Conservation (phyloP, 2,113 vertebrate species). For the Chloropsis hardwickii region DNA sequence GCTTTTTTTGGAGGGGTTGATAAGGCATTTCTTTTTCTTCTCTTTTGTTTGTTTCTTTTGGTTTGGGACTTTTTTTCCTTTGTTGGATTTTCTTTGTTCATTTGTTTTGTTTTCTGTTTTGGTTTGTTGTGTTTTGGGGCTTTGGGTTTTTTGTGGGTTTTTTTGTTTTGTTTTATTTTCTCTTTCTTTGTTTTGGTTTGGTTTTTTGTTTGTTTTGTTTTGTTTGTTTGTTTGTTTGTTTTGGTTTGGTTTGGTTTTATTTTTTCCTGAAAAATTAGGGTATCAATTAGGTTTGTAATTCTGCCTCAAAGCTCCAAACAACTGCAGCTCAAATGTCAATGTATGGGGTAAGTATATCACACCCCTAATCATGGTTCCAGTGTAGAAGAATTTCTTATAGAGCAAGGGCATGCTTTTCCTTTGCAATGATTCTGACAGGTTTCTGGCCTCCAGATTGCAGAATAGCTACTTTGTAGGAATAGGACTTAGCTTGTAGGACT, state of each 20-base stretch:
- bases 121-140: background rate
- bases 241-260: background rate
- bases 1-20: fast-evolving
- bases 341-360: background rate
- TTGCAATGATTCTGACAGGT: too few relatives aligned
- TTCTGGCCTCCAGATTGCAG: too few relatives aligned
- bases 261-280: background rate
- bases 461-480: too few relatives aligned
- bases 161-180: background rate
- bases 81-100: background rate
- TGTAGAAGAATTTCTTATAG: too few relatives aligned
- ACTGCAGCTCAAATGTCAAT: background rate
- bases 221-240: too few relatives aligned
- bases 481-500: too few relatives aligned
- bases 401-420: too few relatives aligned
- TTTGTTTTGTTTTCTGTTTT: background rate
- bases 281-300: background rate
- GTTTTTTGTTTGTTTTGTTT: background rate
- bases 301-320: background rate
- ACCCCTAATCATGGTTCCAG: background rate
- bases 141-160: background rate
- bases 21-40: background rate
- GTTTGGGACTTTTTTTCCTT: background rate
- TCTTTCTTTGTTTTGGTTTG: background rate
- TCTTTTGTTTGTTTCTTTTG: too few relatives aligned